phyloP scores from a whole-genome alignment of 2,113 vertebrate genomes.

The Myodes glareolus region DNA sequence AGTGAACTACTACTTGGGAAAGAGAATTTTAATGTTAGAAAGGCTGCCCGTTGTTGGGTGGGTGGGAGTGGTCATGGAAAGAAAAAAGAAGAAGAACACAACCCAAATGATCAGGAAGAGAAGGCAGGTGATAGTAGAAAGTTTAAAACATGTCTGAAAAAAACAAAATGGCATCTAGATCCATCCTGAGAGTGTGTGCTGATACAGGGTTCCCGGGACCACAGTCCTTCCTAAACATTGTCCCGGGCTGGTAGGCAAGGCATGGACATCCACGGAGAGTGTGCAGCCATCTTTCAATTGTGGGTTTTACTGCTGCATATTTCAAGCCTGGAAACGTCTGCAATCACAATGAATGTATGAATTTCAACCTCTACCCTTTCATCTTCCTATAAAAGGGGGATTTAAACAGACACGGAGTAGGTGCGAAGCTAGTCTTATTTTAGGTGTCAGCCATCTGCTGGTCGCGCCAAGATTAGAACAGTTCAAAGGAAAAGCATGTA shows the following conservation, averaged over 20 bases:
- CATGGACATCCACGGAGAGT: fast-evolving
- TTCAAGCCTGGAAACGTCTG: conserved; percentile 47
- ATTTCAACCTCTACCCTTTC: conserved; percentile 48
- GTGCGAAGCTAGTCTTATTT: conserved; percentile 63
- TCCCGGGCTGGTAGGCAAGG: neutral
- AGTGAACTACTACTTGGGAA: neutral
- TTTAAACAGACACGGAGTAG: conserved; percentile 55
- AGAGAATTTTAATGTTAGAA: neutral
- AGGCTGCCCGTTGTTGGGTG: neutral
- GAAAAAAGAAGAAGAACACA: neutral
- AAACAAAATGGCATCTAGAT: neutral
- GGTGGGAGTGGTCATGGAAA: neutral
- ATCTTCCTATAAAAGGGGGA: conserved; percentile 46
- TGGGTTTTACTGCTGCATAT: conserved; percentile 12
- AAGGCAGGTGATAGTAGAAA: neutral
- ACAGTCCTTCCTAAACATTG: neutral
- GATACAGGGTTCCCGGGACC: neutral
- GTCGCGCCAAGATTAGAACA: conserved; percentile 65
- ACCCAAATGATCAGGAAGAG: neutral
- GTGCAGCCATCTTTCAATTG: neutral
- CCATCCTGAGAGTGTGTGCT: neutral
- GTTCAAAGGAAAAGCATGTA: conserved; percentile 59
- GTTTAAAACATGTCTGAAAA: neutral
- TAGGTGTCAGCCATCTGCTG: conserved; percentile 66
- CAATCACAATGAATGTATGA: conserved; percentile 44